Base-by-base conservation (phyloP, 1,140 invertebrate species). In the Bicyclus anynana region DNA sequence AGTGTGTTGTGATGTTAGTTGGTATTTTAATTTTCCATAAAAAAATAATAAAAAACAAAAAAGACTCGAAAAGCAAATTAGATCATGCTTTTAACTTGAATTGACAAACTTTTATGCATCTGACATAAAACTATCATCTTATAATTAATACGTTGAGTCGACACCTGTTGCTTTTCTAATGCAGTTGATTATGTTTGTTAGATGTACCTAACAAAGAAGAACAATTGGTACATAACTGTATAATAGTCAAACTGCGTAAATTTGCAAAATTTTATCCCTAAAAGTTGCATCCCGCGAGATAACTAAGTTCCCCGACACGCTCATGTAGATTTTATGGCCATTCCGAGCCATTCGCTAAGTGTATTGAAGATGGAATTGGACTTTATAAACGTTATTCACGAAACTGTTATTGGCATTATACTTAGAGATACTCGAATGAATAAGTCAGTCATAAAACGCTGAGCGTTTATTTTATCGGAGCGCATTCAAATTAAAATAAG, bases 181-280 rank as follows among this genome's bases (percentile, higher is more conserved):
- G n/a, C n/a, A n/a, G n/a, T n/a, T n/a, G n/a, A n/a, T n/a, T n/a
- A n/a, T n/a, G n/a, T n/a, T n/a, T n/a, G n/a, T n/a, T n/a, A n/a
- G n/a, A n/a, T n/a, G n/a, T n/a, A n/a, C n/a, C n/a, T n/a, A n/a
- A n/a, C n/a, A n/a, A n/a, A n/a, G n/a, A n/a, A n/a, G n/a, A n/a
- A n/a, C n/a, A n/a, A n/a, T n/a, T n/a, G 7, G 7, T 23, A 4
- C 3, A 2, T 23, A 4, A 33, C 29, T 33, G 29, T 33, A 10
- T 33, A 12, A 1, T 33, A 3, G 10, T 12, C n/a, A 33, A 33
- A 33, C 29, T 12, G 29, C 3, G 29, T 33, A 33, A 33, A 44
- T 12, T 9, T 26, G 46, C 21, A 63, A 59, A 33, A 64, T 64
- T 67, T 64, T 61, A 59, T 64, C 42, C 44, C 20, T 26, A 38